Base-by-base conservation (phyloP, 2,888 invertebrate species). In the Zaprionus obscuricornis region DNA sequence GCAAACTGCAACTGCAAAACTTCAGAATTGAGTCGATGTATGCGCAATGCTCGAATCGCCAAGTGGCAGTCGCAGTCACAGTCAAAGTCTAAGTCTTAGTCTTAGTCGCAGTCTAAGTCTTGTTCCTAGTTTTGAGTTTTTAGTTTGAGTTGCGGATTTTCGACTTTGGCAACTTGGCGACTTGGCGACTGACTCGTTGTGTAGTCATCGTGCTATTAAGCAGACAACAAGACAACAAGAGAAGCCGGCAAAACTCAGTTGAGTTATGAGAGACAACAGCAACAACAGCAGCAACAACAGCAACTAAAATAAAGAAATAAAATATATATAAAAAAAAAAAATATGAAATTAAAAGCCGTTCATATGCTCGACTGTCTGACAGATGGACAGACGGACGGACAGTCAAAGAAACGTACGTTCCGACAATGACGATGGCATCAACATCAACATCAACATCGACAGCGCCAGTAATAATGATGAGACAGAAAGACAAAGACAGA, bases 151-250 rank as follows among this genome's bases (percentile, higher is more conserved):
- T 52, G 67, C 20, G 36, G 33, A n/a, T n/a, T 36, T 42, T 45
- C 59, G 39, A 45, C 36, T 20, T 8, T 4, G 18, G 18, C 10
- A 27, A 36, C 36, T 43, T 57, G 8, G 24, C 10, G 10, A 22
- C 5, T 7, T 6, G 27, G 17, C 56, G 67, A 56, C 58, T 70
- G 52, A 43, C 60, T 63, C 71, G n/a, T 71, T 62, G 78, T 74
- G 66, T 57, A 81, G 78, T 78, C 78, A 79, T 77, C 78, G 72
- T 81, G 74, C 77, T 78, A 78, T 78, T 81, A 78, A 77, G 81
- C 81, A 59, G 69, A 42, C 59, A 59, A 59, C 46, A 26, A 42
- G 51, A 64, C 50, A 63, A 47, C 66, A 66, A 66, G 55, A 66
- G n/a, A 55, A 51, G 66, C 60, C 66, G 66, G 37, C 52, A 51